These are phyloP conservation scores for Scaptodrosophila latifasciaeformis DNA, from an alignment of 2,888 invertebrate genomes.

Conservation along the genomic window DNA sequence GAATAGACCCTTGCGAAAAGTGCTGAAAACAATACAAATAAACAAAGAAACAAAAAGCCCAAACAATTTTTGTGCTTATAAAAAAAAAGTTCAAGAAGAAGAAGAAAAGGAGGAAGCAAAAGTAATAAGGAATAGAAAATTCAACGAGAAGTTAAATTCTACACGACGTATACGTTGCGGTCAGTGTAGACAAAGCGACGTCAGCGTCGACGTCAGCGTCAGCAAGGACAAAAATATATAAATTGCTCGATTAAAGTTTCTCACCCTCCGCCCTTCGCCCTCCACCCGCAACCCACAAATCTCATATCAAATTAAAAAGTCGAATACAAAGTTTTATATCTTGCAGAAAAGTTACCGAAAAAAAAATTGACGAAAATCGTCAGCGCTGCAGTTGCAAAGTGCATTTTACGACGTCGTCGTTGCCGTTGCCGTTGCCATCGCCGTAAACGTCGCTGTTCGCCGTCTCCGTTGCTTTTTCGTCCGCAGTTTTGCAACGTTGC, in stretches of 20 bases:
- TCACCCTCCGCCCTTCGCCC: too few species aligned
- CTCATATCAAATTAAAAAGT: too few species aligned
- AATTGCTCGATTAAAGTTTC: too few species aligned
- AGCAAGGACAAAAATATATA: not conserved
- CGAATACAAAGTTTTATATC: too few species aligned
- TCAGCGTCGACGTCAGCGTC: conserved; percentile 8
- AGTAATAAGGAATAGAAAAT: not conserved
- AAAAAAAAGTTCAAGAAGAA: conserved; percentile 1
- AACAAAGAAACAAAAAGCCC: conserved; percentile 11
- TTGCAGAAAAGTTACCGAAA: too few species aligned
- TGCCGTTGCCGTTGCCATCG: not conserved
- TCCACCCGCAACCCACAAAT: too few species aligned
- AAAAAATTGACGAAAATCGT: too few species aligned
- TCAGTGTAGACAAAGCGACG: conserved; percentile 7
- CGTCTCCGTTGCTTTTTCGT: not conserved
- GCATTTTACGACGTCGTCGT: not conserved
- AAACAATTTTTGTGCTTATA: conserved; percentile 12
- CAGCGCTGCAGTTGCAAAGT: not conserved
- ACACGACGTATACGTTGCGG: conserved; percentile 49
- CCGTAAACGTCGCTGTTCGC: not conserved
- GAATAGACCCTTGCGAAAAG: conserved; percentile 18
- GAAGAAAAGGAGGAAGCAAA: not conserved
- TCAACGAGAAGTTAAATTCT: conserved; percentile 9
- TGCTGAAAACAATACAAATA: conserved; percentile 22
- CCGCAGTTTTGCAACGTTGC: not conserved